A percentile compares a stretch with the other conserved stretches of the same genome.
phyloP scores from a whole-genome alignment of 2,888 invertebrate genomes.

The Dione juno region DNA sequence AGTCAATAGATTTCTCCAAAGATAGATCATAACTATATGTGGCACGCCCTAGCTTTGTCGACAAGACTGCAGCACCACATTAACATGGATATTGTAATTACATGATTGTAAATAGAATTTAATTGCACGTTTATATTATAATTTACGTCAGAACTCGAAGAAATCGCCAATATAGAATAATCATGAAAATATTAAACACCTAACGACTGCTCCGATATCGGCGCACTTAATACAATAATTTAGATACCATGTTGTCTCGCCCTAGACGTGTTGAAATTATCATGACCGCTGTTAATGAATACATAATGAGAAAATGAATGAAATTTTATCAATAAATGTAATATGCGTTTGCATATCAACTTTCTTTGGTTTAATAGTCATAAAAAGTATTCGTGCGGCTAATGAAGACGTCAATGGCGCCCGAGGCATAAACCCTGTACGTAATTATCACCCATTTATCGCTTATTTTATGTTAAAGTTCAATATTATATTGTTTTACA shows the following conservation, averaged over 20 bases:
- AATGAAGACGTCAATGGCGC: conserved; percentile 39
- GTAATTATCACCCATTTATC: conserved; percentile 41
- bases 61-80: background rate
- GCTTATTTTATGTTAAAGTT: conserved; percentile 37
- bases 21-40: background rate
- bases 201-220: conserved; percentile 13
- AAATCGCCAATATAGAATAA: conserved; percentile 3
- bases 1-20: background rate
- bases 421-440: conserved; percentile 35
- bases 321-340: conserved; percentile 26
- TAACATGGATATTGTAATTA: background rate
- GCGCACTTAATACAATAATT: conserved; percentile 15
- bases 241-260: conserved; percentile 7
- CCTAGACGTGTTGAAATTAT: conserved; percentile 29
- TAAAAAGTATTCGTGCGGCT: conserved; percentile 36
- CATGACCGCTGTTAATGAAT: conserved; percentile 25
- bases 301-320: conserved; percentile 26
- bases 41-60: background rate
- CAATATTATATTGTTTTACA: conserved; percentile 28
- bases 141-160: background rate
- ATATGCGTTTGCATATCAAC: conserved; percentile 30
- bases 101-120: conserved; percentile 10
- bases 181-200: conserved; percentile 20
- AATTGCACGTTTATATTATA: conserved; percentile 7
- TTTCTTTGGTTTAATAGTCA: conserved; percentile 28